A percentile compares a stretch with the other conserved stretches of the same genome.
Evolutionary conservation across 2,888 invertebrate species (phyloP).

Genomic region (Laspeyria flexula): DNA sequence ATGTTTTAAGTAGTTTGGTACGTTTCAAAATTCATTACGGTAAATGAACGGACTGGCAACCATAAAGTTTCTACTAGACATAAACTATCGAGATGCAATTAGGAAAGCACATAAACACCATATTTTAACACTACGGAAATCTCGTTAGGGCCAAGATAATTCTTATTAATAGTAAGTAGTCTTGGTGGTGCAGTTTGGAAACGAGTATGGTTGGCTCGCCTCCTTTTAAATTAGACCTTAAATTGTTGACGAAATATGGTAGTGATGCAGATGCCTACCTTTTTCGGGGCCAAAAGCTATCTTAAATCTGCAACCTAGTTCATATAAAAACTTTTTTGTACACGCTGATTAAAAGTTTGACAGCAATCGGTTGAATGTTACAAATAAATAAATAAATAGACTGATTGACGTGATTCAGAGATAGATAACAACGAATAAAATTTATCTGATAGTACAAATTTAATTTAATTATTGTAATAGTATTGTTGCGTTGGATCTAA

Average conservation of each 20-base stretch:
- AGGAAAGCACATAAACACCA: slow-evolving; percentile 14
- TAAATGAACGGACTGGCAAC: slow-evolving; percentile 10
- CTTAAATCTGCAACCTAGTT: too few species aligned
- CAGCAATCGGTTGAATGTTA: too few species aligned
- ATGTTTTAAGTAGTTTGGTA: background rate
- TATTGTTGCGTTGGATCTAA: slow-evolving; percentile 14
- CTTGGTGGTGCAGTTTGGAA: background rate
- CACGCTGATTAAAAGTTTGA: too few species aligned
- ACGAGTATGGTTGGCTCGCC: background rate
- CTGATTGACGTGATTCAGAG: too few species aligned
- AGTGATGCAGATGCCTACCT: too few species aligned
- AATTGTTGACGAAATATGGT: too few species aligned
- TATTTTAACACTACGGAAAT: background rate
- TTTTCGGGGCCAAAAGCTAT: too few species aligned
- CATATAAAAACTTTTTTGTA: too few species aligned
- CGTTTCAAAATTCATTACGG: slow-evolving; percentile 20
- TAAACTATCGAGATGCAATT: slow-evolving; percentile 17
- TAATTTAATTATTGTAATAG: too few species aligned
- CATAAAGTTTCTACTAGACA: slow-evolving; percentile 18
- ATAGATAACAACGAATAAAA: background rate
- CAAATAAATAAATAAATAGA: too few species aligned
- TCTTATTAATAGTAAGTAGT: background rate
- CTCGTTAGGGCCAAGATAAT: background rate
- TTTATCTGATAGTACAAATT: slow-evolving; percentile 6
- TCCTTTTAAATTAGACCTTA: too few species aligned